phyloP scores from a whole-genome alignment of 2,113 vertebrate genomes.

The Formicarius rufipectus region DNA sequence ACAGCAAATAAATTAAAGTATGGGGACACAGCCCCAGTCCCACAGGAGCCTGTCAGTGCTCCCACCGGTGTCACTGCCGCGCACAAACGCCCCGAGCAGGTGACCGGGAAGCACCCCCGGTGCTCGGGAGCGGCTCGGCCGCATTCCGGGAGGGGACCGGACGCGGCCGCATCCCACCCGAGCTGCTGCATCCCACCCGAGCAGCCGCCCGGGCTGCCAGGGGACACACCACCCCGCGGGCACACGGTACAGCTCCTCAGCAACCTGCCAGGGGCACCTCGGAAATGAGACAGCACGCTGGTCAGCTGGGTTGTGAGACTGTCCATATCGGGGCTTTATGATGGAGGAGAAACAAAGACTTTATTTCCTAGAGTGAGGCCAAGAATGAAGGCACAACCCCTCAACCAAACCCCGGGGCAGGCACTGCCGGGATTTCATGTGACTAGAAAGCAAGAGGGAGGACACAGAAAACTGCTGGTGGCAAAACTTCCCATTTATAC shows the following conservation, averaged over 20 bases:
- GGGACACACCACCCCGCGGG: too few species aligned
- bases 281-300: too few species aligned
- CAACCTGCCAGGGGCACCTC: too few species aligned
- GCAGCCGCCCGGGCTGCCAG: background rate
- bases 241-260: too few species aligned
- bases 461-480: background rate
- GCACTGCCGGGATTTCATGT: background rate
- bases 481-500: background rate
- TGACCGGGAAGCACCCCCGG: accelerated
- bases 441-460: background rate
- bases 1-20: background rate
- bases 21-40: accelerated
- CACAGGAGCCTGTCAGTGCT: background rate
- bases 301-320: too few species aligned
- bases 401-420: background rate
- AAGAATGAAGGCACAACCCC: background rate
- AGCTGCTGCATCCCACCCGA: too few species aligned
- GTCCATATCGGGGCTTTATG: background rate
- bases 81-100: background rate
- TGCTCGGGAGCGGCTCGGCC: background rate
- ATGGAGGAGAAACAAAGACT: background rate
- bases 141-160: background rate
- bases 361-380: background rate
- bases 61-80: background rate
- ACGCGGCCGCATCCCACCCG: background rate